These are phyloP conservation scores for Chiloscyllium punctatum DNA, from an alignment of 2,797 vertebrate species.

Conservation along the genomic window DNA sequence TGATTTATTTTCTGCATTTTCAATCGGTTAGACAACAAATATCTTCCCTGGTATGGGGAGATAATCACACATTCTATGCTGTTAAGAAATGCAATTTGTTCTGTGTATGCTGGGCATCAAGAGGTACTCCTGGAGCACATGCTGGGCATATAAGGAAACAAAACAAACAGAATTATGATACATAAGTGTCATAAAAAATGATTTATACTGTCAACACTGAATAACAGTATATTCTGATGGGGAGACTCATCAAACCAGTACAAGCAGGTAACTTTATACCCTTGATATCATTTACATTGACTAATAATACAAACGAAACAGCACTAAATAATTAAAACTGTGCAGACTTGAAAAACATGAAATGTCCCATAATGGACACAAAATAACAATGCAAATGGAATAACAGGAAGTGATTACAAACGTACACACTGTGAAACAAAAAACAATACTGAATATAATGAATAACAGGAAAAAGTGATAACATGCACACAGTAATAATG, in stretches of 20 bases:
- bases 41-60: background rate
- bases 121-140: background rate
- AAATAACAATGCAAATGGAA: background rate
- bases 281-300: background rate
- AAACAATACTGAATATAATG: background rate
- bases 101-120: background rate
- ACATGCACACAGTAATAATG: background rate
- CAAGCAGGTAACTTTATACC: background rate
- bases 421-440: background rate
- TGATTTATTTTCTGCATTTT: background rate
- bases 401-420: background rate
- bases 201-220: background rate
- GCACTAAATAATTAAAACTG: background rate
- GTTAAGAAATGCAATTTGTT: background rate
- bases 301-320: background rate
- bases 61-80: background rate
- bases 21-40: background rate
- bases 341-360: background rate
- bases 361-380: background rate
- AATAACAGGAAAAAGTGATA: background rate
- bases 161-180: background rate
- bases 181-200: background rate
- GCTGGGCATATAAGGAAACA: background rate
- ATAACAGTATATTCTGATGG: background rate
- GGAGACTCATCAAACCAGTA: background rate